phyloP scores from a whole-genome alignment of 2,113 vertebrate species.

The Datnioides undecimradiatus region DNA sequence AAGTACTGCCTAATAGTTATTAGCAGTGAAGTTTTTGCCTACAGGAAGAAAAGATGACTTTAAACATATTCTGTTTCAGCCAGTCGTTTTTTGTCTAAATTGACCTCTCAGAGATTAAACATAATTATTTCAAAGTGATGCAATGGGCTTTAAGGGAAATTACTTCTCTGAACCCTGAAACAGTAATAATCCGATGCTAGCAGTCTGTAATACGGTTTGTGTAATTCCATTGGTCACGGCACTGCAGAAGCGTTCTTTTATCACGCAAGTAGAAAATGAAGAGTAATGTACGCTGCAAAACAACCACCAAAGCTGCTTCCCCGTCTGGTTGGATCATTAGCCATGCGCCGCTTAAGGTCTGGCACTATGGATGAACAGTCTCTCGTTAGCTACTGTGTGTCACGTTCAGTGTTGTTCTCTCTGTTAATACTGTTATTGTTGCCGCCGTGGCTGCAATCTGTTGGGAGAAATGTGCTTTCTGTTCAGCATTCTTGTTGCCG shows the following conservation, averaged over 20 bases:
- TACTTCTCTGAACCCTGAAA: constrained; percentile 59
- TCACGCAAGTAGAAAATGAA: constrained; percentile 57
- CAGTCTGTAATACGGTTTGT: constrained; percentile 51
- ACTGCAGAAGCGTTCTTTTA: constrained; percentile 51
- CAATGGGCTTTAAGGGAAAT: constrained; percentile 67
- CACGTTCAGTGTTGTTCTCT: constrained; percentile 40
- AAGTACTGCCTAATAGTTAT: constrained; percentile 56
- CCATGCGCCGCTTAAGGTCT: constrained; percentile 49
- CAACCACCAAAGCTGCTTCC: constrained; percentile 52
- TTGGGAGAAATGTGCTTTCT: constrained; percentile 74
- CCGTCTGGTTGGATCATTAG: constrained; percentile 46
- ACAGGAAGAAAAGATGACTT: constrained; percentile 43
- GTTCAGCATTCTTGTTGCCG: constrained; percentile 20
- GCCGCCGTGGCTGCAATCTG: constrained; percentile 14
- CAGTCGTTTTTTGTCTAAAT: constrained; percentile 51
- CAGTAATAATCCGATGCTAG: constrained; percentile 49
- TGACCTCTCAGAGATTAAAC: constrained; percentile 60
- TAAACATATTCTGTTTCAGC: constrained; percentile 47
- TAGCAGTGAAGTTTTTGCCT: constrained; percentile 53
- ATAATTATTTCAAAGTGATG: constrained; percentile 67
- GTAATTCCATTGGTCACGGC: constrained; percentile 64
- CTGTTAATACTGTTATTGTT: constrained; percentile 60
- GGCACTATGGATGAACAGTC: constrained; percentile 60
- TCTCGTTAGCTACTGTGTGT: constrained; percentile 52
- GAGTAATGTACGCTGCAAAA: constrained; percentile 62